These are phyloP conservation scores for Hemaris fuciformis DNA, from an alignment of 2,888 invertebrate species.

Conservation along the genomic window DNA sequence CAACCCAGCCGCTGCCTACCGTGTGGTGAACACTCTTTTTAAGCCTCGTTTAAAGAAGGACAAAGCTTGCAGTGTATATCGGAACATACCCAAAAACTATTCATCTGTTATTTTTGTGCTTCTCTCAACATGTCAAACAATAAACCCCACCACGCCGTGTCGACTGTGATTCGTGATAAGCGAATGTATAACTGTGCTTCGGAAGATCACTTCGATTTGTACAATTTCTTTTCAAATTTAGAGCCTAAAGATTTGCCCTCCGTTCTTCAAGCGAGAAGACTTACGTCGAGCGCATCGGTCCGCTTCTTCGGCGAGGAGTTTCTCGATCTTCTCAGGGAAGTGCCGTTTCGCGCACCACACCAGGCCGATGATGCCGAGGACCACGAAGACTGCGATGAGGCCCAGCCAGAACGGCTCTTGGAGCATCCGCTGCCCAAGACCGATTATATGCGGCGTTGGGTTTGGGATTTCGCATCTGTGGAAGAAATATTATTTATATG, in stretches of 20 bases:
- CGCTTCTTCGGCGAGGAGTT: conserved; percentile 89
- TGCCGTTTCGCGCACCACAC: conserved; percentile 93
- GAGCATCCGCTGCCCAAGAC: conserved; percentile 89
- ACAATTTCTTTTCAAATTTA: conserved; percentile 26
- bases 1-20: too few relatives aligned
- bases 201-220: conserved; percentile 30
- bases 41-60: too few relatives aligned
- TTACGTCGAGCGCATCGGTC: conserved; percentile 87
- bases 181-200: conserved; percentile 34
- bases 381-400: conserved; percentile 90
- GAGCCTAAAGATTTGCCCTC: conserved; percentile 64
- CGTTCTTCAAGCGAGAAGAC: conserved; percentile 40
- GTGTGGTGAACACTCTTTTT: too few relatives aligned
- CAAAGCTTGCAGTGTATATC: too few relatives aligned
- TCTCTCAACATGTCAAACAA: not conserved
- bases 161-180: conserved; percentile 32
- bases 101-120: too few relatives aligned
- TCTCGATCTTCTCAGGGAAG: conserved; percentile 92
- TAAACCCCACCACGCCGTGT: conserved; percentile 10
- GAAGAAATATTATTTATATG: too few relatives aligned
- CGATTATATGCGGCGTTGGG: conserved; percentile 68
- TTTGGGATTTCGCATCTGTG: conserved; percentile 87
- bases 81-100: too few relatives aligned
- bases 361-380: conserved; percentile 88
- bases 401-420: conserved; percentile 95